These are phyloP conservation scores for Hymenopus coronatus DNA, from an alignment of 2,888 invertebrate genomes.

Conservation along the genomic window DNA sequence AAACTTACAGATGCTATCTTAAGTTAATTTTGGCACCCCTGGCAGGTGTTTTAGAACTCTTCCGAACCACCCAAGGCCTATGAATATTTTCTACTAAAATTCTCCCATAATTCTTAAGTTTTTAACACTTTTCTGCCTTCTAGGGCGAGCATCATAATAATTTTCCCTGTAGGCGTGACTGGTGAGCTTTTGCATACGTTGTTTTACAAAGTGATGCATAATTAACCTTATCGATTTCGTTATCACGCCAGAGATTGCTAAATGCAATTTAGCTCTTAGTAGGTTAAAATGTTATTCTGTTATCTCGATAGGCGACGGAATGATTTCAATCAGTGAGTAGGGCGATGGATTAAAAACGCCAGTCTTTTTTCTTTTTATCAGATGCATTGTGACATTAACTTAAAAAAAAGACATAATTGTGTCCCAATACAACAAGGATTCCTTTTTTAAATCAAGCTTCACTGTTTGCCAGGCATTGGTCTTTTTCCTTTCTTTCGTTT, in stretches of 20 bases:
- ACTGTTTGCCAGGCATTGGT: background rate
- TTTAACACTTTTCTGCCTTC: background rate
- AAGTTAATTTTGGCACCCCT: background rate
- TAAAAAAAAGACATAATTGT: background rate
- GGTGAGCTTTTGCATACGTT: conserved; percentile 3
- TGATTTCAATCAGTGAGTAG: background rate
- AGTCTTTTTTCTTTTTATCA: background rate
- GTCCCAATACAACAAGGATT: background rate
- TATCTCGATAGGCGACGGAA: background rate
- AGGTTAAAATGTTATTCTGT: background rate
- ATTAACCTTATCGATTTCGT: background rate
- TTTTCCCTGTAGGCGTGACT: background rate
- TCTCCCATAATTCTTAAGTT: background rate
- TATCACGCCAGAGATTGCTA: background rate
- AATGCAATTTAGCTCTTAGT: background rate
- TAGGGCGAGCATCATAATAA: background rate
- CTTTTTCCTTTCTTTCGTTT: background rate
- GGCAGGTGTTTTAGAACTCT: background rate
- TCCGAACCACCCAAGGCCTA: background rate
- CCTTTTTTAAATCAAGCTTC: background rate
- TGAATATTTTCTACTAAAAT: background rate
- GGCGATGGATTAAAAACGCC: background rate
- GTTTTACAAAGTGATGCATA: background rate
- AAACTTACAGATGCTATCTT: too few species aligned
- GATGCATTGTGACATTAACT: background rate